Percentiles rank a stretch among this genome's conserved stretches.
These are phyloP conservation scores for Colostygia pectinataria DNA, from an alignment of 2,888 invertebrate species.

Conservation along the genomic window DNA sequence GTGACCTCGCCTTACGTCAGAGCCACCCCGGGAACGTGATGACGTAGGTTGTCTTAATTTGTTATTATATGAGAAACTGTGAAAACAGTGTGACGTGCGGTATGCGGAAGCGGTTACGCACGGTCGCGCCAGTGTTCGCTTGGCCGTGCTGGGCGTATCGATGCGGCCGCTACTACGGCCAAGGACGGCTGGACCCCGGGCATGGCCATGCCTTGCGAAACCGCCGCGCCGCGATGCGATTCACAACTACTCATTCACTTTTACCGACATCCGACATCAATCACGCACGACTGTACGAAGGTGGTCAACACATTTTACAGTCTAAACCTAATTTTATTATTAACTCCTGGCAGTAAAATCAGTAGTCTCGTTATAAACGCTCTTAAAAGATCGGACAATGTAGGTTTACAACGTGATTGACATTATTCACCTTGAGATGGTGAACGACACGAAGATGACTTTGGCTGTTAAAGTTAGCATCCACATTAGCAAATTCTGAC, in stretches of 20 bases:
- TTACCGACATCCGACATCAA: no score
- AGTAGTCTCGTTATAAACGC: slow-evolving; percentile 22
- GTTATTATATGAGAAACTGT: slow-evolving; percentile 42
- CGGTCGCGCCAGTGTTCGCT: slow-evolving; percentile 46
- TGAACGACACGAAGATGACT: slow-evolving; percentile 60
- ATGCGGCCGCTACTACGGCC: slow-evolving; percentile 52
- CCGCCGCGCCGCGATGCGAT: slow-evolving; percentile 44
- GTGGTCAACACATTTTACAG: no score
- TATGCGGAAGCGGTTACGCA: slow-evolving; percentile 71
- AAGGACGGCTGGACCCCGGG: slow-evolving; percentile 62
- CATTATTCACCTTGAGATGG: slow-evolving; percentile 50
- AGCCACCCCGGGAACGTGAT: slow-evolving; percentile 39
- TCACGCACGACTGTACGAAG: no score
- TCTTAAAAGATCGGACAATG: slow-evolving; percentile 28
- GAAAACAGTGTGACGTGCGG: slow-evolving; percentile 28
- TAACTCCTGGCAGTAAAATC: slow-evolving; percentile 8
- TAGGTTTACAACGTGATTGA: slow-evolving; percentile 44
- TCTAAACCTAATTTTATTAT: slow-evolving; percentile 3
- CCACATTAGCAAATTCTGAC: slow-evolving; percentile 48
- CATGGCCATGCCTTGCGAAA: slow-evolving; percentile 58
- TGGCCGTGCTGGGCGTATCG: slow-evolving; percentile 42
- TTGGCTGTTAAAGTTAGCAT: slow-evolving; percentile 60
- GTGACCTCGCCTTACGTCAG: slow-evolving; percentile 63
- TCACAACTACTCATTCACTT: slow-evolving; percentile 27
- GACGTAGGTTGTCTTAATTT: slow-evolving; percentile 45